A percentile compares a stretch with the other conserved stretches of the same genome.
These are phyloP conservation scores for Campoplex nolae DNA, from an alignment of 2,888 invertebrate genomes.

Conservation along the genomic window DNA sequence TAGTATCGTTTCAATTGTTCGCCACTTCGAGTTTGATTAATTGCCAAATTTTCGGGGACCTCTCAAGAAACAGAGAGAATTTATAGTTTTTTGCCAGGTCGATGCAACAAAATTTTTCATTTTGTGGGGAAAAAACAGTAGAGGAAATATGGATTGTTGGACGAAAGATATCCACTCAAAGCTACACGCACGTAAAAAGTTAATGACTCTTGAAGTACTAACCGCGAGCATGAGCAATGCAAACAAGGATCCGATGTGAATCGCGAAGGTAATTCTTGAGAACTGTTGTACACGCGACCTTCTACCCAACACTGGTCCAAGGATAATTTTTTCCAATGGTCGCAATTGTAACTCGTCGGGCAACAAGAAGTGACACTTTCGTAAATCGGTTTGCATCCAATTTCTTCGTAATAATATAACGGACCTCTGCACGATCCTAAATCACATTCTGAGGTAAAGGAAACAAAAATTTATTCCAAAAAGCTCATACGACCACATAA, in stretches of 20 bases:
- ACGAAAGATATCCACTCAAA: too few species aligned
- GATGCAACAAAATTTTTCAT: too few species aligned
- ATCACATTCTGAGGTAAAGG: slow-evolving; percentile 67
- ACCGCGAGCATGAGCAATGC: slow-evolving; percentile 70
- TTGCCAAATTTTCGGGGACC: too few species aligned
- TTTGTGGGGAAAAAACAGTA: too few species aligned
- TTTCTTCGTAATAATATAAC: slow-evolving; percentile 71
- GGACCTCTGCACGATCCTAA: slow-evolving; percentile 74
- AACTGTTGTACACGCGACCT: slow-evolving; percentile 73
- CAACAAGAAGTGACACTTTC: slow-evolving; percentile 73
- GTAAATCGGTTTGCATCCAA: slow-evolving; percentile 75
- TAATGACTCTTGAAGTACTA: slow-evolving; percentile 48
- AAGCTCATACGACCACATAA: too few species aligned
- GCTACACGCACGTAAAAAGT: too few species aligned
- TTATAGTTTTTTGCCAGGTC: too few species aligned
- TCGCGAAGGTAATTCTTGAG: slow-evolving; percentile 70
- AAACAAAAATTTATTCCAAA: too few species aligned
- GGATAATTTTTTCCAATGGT: slow-evolving; percentile 68
- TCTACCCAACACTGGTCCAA: slow-evolving; percentile 75
- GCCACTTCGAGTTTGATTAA: too few species aligned
- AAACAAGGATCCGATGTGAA: slow-evolving; percentile 75
- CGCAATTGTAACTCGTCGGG: slow-evolving; percentile 76
- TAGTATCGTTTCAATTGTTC: too few species aligned
- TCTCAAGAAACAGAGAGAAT: too few species aligned
- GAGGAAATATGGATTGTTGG: too few species aligned